Evolutionary conservation across 2,113 vertebrate genomes (phyloP), one percentile per base, ranked within the genome.

Genomic region (Malurus cyaneus): DNA sequence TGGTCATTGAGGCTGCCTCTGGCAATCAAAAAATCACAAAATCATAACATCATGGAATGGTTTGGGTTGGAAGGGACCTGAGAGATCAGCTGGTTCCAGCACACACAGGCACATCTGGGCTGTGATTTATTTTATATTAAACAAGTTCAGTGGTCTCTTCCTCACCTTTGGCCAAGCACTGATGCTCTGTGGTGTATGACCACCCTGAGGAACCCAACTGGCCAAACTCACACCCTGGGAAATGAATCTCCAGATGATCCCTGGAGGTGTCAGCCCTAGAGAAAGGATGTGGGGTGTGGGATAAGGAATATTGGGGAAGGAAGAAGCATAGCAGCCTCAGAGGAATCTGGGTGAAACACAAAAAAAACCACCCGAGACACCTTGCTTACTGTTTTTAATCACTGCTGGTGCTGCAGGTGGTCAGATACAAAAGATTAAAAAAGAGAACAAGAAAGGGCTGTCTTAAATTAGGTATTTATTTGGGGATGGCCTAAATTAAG

Each of bases 131-230:
- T 28, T 29, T 46, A 0, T 44, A 28, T 29, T 52, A 9, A 41
- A 86, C 76, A 18, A 53, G 6, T 16, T 69, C 21, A 16, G 28
- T 57, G 46, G 44, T 61, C 21, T 26, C 36, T 84, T 65, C 25
- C 28, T 77, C 59, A 26, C 49, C 24, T 86, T 76, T 47, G 71
- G 32, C 34, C 56, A 42, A 74, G 65, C 7, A 13, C 26, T 2
- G 3, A 15, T 14, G 20, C n/a, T 56, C 29, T 5, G 0, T 9
- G 53, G 26, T 49, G 25, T 36, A 1, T 28, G 44, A 14, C 32
- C 52, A 5, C 7, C 13, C 2, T 34, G 59, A 26, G 32, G 18
- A 60, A 9, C 41, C 47, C 26, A 52, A 13, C 41, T 16, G 46
- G 36, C 32, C 60, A 57, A 85, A 62, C 28, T 24, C n/a, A 6